phyloP scores from a whole-genome alignment of 2,113 vertebrate species.

The Gallinago media region DNA sequence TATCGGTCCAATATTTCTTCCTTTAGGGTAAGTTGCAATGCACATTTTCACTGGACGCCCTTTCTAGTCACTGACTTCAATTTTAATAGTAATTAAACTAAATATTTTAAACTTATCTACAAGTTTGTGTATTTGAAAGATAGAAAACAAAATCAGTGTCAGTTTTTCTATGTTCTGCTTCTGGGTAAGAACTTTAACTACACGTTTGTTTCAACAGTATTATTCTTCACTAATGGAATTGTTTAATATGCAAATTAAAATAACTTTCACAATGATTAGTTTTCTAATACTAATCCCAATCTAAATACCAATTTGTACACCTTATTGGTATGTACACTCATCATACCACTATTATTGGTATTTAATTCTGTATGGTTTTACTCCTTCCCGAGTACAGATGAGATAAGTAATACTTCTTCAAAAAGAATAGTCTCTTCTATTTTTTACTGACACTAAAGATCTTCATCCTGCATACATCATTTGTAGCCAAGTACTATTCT shows the following conservation, averaged over 20 bases:
- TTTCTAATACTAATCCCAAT: neutral
- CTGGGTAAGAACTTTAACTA: neutral
- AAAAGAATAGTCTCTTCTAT: neutral
- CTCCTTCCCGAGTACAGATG: neutral
- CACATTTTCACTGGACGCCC: neutral
- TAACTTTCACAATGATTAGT: neutral
- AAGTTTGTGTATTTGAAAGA: neutral
- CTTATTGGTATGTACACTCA: neutral
- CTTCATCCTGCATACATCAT: neutral
- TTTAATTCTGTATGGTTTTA: neutral
- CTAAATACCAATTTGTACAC: neutral
- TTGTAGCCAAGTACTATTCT: neutral
- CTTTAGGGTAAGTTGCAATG: neutral
- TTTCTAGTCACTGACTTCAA: neutral
- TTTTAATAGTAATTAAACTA: slow-evolving; percentile 27
- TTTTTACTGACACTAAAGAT: neutral
- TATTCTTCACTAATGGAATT: neutral
- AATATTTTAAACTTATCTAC: neutral
- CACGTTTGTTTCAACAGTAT: neutral
- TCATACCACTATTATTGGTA: neutral
- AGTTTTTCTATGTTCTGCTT: neutral
- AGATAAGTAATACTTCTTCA: neutral
- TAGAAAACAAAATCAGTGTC: neutral
- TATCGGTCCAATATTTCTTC: slow-evolving; percentile 38
- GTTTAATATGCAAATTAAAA: neutral